Percentiles rank a stretch among this genome's conserved stretches.
phyloP scores from a whole-genome alignment of 2,113 vertebrate species.

The Daboia siamensis region DNA sequence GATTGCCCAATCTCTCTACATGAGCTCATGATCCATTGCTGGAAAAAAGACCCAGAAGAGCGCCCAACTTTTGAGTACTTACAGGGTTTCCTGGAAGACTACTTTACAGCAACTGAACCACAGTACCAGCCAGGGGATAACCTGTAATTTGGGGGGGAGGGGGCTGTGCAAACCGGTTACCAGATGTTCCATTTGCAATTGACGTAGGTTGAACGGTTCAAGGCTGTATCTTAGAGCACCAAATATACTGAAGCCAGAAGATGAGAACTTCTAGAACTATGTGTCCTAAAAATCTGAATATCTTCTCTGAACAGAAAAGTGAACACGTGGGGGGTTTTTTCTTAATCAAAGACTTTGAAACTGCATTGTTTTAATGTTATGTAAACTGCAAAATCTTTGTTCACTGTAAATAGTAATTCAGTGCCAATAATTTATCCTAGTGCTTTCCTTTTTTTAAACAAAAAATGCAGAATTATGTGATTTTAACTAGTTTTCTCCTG shows the following conservation, averaged over 20 bases:
- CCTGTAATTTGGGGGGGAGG: slow-evolving; percentile 74
- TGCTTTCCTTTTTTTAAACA: slow-evolving; percentile 81
- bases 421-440: slow-evolving; percentile 88
- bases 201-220: slow-evolving; percentile 58
- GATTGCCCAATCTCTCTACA: slow-evolving; percentile 95
- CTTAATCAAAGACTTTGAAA: slow-evolving; percentile 74
- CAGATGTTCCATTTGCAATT: slow-evolving; percentile 52
- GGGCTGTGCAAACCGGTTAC: slow-evolving; percentile 49
- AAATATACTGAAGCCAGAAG: slow-evolving; percentile 68
- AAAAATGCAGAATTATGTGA: slow-evolving; percentile 73
- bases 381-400: slow-evolving; percentile 84
- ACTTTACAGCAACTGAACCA: slow-evolving; percentile 98
- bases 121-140: slow-evolving; percentile 98
- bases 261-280: slow-evolving; percentile 74
- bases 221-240: slow-evolving; percentile 65
- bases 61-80: slow-evolving; percentile 97
- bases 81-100: slow-evolving; percentile 98
- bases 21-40: slow-evolving; percentile 98
- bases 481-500: slow-evolving; percentile 80
- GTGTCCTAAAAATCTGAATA: slow-evolving; percentile 72
- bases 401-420: slow-evolving; percentile 89
- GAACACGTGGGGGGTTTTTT: slow-evolving; percentile 65
- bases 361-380: slow-evolving; percentile 77
- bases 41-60: slow-evolving; percentile 97
- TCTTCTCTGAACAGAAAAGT: slow-evolving; percentile 73